These are phyloP conservation scores for Crambe crambe DNA, from an alignment of 37 sponge, comb jelly and placozoan genomes.

Conservation along the genomic window DNA sequence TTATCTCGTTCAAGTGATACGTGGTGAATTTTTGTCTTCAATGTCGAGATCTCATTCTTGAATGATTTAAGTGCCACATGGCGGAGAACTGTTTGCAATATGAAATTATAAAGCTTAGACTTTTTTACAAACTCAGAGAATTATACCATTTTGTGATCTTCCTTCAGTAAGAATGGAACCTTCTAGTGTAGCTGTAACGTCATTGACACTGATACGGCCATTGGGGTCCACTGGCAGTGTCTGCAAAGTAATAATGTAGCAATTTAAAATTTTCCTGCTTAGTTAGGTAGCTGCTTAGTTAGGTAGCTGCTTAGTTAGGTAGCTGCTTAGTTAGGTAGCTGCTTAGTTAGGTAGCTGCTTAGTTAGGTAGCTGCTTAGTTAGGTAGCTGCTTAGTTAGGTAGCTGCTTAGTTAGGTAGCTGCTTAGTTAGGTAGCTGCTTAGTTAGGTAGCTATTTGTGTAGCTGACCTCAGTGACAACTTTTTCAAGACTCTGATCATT, in stretches of 20 bases:
- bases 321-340: too few species aligned
- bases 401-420: too few species aligned
- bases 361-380: too few species aligned
- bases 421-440: too few species aligned
- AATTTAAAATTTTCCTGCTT: neutral
- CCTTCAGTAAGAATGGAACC: conserved; percentile 30
- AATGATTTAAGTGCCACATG: conserved; percentile 27
- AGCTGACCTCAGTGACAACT: conserved; percentile 14
- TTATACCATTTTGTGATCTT: conserved; percentile 7
- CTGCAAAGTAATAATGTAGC: conserved; percentile 1
- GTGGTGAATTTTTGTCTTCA: conserved; percentile 29
- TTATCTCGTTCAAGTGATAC: conserved; percentile 48
- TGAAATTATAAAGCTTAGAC: neutral
- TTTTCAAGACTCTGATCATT: conserved; percentile 12
- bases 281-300: too few species aligned
- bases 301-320: too few species aligned
- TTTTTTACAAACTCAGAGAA: neutral
- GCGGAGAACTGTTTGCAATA: conserved; percentile 24
- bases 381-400: too few species aligned
- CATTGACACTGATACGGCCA: conserved; percentile 27
- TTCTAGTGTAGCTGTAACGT: conserved; percentile 35
- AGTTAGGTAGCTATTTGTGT: neutral
- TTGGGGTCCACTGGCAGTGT: conserved; percentile 29
- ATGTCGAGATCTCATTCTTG: conserved; percentile 22
- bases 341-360: too few species aligned